Base-by-base conservation (phyloP, 2,888 invertebrate species). In the Apoda limacodes region DNA sequence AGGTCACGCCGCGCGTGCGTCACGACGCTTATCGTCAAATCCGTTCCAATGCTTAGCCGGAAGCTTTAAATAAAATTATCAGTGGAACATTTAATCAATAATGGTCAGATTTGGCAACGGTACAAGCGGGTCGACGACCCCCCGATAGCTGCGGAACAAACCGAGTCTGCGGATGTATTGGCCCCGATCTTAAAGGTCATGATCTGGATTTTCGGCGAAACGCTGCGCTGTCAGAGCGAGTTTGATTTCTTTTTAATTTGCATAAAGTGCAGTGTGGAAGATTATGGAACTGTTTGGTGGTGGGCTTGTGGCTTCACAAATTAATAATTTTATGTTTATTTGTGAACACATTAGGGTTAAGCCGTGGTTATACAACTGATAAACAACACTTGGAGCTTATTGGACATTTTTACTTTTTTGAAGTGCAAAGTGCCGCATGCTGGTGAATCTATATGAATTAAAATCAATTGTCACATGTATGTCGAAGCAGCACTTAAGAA, bases 141-240 rank as follows among this genome's bases (percentile, higher is more conserved):
- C 20, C 22, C 24, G 27, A 14, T 20, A 32, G 34, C 13, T 25
- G 12, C 13, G 13, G 25, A 13, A 13, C 9, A 10, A 12, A 19
- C 21, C 10, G 21, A 9, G 13, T 13, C 7, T 9, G 27, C 28
- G 25, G 31, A 24, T 27, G 19, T 23, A 30, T 29, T 34, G 59
- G 43, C 57, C 56, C 48, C 46, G 42, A 52, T 63, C 42, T 32
- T 35, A 66, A 67, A 67, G 68, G 64, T 67, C 62, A 40, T 45
- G 48, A 46, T 47, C 49, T 48, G 43, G 46, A 48, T 56, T 49
- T 43, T 32, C 33, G 33, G 36, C 42, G 40, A 28, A 22, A 20
- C 27, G 35, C 35, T 35, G 10, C 24, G 13, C 14, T 32, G 31
- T n/a, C 34, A 24, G 25, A 29, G 26, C 13, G 27, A n/a, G 24